Evolutionary conservation across 1,140 invertebrate species (phyloP).

Genomic region (Amyelois transitella): DNA sequence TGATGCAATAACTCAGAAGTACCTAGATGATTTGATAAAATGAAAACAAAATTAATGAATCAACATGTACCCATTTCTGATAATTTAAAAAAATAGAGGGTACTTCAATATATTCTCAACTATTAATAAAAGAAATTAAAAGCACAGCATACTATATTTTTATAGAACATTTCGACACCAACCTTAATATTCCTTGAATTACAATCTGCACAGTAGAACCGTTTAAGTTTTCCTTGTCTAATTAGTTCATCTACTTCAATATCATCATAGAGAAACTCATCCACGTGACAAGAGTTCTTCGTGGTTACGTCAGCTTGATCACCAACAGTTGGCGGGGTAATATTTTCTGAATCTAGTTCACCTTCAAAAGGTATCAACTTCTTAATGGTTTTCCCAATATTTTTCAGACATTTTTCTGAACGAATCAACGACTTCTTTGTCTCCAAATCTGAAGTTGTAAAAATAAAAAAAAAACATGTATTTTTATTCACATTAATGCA

Average conservation of each 20-base stretch:
- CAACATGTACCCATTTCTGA: constrained; percentile 1
- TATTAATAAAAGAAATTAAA: too few species aligned
- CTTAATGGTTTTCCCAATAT: constrained; percentile 74
- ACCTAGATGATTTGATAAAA: too few species aligned
- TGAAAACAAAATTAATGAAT: too few species aligned
- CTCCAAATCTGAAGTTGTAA: constrained; percentile 52
- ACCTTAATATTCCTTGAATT: constrained; percentile 76
- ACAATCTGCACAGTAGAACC: constrained; percentile 80
- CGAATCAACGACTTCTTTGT: constrained; percentile 35
- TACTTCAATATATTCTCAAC: too few species aligned
- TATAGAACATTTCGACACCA: not conserved
- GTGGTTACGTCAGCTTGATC: constrained; percentile 78
- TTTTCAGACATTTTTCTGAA: constrained; percentile 54
- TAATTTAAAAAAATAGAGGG: too few species aligned
- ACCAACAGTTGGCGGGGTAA: constrained; percentile 71
- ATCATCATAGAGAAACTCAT: constrained; percentile 83
- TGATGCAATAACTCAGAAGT: too few species aligned
- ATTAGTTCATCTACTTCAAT: constrained; percentile 77
- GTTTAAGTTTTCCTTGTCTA: constrained; percentile 76
- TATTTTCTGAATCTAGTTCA: constrained; percentile 76
- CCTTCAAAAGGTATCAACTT: constrained; percentile 75
- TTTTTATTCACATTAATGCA: not conserved
- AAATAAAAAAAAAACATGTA: not conserved
- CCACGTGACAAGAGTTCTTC: constrained; percentile 78
- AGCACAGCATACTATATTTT: not conserved